Evolutionary conservation across 2,797 vertebrate genomes (phyloP).

Genomic region (Hippoglossus hippoglossus): DNA sequence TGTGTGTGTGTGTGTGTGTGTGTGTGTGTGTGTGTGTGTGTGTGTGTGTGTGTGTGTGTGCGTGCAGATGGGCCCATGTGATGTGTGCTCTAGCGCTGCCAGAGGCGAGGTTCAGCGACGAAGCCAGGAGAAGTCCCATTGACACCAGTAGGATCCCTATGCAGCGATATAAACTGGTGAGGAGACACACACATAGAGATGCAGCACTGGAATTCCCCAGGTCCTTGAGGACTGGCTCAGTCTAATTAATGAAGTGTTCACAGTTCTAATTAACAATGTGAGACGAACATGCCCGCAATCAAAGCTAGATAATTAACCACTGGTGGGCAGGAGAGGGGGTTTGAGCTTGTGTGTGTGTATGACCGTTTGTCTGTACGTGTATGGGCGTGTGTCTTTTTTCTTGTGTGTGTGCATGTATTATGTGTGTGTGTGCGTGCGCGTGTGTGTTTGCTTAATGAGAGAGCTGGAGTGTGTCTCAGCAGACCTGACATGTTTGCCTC

Average conservation of each 20-base stretch:
- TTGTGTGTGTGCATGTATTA: constrained; percentile 15
- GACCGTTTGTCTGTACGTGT: constrained; percentile 28
- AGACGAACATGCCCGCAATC: constrained; percentile 81
- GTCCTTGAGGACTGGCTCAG: constrained; percentile 72
- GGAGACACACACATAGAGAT: constrained; percentile 50
- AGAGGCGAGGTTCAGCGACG: constrained; percentile 92
- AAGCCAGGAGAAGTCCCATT: constrained; percentile 91
- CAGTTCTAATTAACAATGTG: constrained; percentile 83
- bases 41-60: constrained; percentile 18
- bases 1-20: constrained; percentile 22
- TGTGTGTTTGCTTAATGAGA: constrained; percentile 69
- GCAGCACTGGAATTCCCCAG: constrained; percentile 62
- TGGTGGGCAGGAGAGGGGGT: constrained; percentile 57
- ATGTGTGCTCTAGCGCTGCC: constrained; percentile 96
- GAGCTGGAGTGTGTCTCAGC: constrained; percentile 64
- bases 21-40: too few relatives aligned
- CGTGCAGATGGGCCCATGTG: constrained; percentile 93
- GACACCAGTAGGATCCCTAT: constrained; percentile 93
- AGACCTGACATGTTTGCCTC: constrained; percentile 74
- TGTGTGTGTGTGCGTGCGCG: constrained; percentile 12
- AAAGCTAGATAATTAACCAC: constrained; percentile 82
- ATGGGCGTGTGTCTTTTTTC: constrained; percentile 15
- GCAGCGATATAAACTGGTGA: constrained; percentile 96
- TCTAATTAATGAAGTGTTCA: constrained; percentile 85
- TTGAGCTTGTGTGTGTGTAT: constrained; percentile 35